These are phyloP conservation scores for Spatulosminthurus flaviceps DNA, from an alignment of 2,888 invertebrate species.

Conservation along the genomic window DNA sequence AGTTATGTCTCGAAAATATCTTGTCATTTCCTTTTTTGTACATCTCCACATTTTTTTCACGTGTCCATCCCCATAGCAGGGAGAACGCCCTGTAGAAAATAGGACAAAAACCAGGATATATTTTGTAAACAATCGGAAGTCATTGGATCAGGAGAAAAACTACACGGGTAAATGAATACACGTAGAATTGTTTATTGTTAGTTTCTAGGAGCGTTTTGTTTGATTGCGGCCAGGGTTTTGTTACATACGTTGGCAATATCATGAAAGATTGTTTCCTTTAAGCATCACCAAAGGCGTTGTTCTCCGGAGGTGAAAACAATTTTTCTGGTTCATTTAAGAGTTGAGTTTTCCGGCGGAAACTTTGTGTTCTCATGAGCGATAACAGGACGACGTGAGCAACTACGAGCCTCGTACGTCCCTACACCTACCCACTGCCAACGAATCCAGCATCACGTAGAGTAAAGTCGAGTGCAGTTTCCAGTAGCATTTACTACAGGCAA, in stretches of 20 bases:
- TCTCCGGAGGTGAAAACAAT: slow-evolving; percentile 40
- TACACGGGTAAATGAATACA: neutral
- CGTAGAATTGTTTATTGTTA: neutral
- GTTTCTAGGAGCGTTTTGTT: neutral
- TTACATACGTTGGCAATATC: slow-evolving; percentile 2
- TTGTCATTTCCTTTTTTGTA: no score
- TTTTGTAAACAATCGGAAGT: slow-evolving; percentile 8
- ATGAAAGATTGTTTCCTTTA: slow-evolving; percentile 4
- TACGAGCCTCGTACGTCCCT: no score
- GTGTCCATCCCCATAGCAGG: neutral
- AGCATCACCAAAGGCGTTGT: neutral
- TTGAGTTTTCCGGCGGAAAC: slow-evolving; percentile 34
- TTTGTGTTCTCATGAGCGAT: slow-evolving; percentile 31
- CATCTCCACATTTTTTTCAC: no score
- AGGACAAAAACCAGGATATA: neutral
- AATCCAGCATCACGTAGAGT: neutral
- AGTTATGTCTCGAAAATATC: no score
- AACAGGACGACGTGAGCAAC: neutral
- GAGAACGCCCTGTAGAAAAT: neutral
- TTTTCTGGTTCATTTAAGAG: slow-evolving; percentile 38
- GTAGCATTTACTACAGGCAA: no score
- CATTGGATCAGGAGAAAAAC: neutral
- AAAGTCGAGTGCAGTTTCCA: neutral
- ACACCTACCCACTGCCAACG: neutral
- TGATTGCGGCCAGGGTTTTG: neutral